These are phyloP conservation scores for Sinelater perroti DNA, from an alignment of 2,888 invertebrate genomes.

Conservation along the genomic window DNA sequence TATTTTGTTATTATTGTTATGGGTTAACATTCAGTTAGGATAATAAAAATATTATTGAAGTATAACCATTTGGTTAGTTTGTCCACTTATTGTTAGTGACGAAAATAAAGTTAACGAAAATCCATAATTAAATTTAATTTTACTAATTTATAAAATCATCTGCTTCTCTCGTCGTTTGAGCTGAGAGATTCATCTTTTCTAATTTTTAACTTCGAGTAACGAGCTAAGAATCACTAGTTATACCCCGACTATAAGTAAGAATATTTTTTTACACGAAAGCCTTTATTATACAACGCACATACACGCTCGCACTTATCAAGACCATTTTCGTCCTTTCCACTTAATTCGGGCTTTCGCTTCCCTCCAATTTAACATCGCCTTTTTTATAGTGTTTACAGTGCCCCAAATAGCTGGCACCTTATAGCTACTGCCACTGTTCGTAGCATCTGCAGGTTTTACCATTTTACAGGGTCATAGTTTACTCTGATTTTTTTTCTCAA, in stretches of 20 bases:
- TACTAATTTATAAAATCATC: neutral
- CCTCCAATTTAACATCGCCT: constrained; percentile 1
- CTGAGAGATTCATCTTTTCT: constrained; percentile 10
- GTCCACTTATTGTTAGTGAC: too few relatives aligned
- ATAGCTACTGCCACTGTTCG: neutral
- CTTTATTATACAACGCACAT: neutral
- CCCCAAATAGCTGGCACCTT: neutral
- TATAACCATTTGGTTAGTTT: too few relatives aligned
- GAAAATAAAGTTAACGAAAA: too few relatives aligned
- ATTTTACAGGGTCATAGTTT: neutral
- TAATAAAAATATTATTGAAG: too few relatives aligned
- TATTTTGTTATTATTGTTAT: too few relatives aligned
- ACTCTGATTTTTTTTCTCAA: neutral
- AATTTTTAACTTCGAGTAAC: constrained; percentile 2
- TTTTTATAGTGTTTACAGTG: constrained; percentile 1
- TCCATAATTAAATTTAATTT: neutral
- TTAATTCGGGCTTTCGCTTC: neutral
- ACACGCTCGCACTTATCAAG: neutral
- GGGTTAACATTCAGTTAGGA: too few relatives aligned
- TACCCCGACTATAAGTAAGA: neutral
- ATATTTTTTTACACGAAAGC: neutral
- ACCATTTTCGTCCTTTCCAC: constrained; percentile 3
- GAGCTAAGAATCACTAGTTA: neutral
- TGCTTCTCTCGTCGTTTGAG: neutral
- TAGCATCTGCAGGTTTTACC: neutral